A percentile compares a stretch with the other conserved stretches of the same genome.
Evolutionary conservation across 2,797 vertebrate genomes (phyloP).

Genomic region (Orestias chungarensis): DNA sequence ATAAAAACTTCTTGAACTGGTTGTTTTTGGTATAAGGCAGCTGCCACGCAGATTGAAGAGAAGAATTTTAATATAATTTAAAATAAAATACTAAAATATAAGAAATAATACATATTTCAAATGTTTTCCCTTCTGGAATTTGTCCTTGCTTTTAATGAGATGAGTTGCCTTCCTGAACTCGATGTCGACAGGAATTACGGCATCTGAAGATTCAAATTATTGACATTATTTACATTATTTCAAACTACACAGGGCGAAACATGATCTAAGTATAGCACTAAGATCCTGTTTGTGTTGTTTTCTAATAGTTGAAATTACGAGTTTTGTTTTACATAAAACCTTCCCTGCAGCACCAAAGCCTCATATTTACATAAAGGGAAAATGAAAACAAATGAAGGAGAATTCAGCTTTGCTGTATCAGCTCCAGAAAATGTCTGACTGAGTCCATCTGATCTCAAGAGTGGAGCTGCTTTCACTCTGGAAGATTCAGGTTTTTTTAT

Average conservation of each 20-base stretch:
- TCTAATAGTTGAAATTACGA: too few species aligned
- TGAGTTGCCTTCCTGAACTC: background rate
- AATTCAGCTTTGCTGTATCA: background rate
- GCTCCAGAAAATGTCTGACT: background rate
- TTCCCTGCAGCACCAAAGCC: too few species aligned
- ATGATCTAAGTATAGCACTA: background rate
- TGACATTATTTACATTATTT: background rate
- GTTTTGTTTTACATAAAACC: too few species aligned
- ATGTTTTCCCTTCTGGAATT: background rate
- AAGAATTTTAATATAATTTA: background rate
- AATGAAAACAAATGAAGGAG: background rate
- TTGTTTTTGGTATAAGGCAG: background rate
- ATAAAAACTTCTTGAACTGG: too few species aligned
- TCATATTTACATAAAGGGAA: too few species aligned
- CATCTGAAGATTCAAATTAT: background rate
- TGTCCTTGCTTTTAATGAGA: background rate
- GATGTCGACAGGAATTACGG: background rate
- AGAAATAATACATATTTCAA: background rate
- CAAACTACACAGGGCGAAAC: background rate
- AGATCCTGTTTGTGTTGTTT: too few species aligned
- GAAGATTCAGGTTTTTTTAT: background rate
- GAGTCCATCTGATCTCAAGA: background rate
- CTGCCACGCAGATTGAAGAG: background rate
- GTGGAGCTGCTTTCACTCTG: background rate
- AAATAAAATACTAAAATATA: background rate